These are phyloP conservation scores for Itoplectis maculator DNA, from an alignment of 2,888 invertebrate species.

Conservation along the genomic window DNA sequence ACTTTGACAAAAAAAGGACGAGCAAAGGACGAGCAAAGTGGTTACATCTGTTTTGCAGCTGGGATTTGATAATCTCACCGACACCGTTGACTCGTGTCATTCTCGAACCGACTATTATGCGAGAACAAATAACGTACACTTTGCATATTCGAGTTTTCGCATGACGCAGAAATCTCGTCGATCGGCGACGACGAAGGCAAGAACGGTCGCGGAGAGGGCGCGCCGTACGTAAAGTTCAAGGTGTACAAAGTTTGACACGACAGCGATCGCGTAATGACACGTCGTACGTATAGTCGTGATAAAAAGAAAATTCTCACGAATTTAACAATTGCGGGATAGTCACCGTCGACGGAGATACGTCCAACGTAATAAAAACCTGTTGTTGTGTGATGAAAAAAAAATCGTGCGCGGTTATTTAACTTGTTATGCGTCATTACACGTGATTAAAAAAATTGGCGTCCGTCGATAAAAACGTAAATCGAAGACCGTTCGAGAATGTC, in stretches of 20 bases:
- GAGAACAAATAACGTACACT: slow-evolving; percentile 49
- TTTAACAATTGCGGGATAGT: not conserved
- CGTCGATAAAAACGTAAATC: too few species aligned
- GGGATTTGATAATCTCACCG: slow-evolving; percentile 11
- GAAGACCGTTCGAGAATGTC: too few species aligned
- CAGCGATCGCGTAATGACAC: slow-evolving; percentile 7
- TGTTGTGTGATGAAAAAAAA: too few species aligned
- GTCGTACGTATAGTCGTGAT: not conserved
- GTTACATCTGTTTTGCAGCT: not conserved
- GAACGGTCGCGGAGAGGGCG: not conserved
- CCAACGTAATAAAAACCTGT: too few species aligned
- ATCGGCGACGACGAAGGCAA: too few species aligned
- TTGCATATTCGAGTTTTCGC: slow-evolving; percentile 19
- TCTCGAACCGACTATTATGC: slow-evolving; percentile 50
- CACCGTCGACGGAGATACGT: too few species aligned
- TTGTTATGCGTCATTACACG: too few species aligned
- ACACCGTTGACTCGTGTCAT: slow-evolving; percentile 50
- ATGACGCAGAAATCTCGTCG: slow-evolving; percentile 22
- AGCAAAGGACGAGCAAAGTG: not conserved
- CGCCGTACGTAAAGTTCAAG: slow-evolving; percentile 16
- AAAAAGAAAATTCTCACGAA: not conserved
- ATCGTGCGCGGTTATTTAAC: too few species aligned
- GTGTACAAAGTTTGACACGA: slow-evolving; percentile 14
- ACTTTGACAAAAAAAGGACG: too few species aligned
- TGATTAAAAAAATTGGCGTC: too few species aligned